phyloP scores from a whole-genome alignment of 2,888 invertebrate genomes.

The Gymnocheta viridis region DNA sequence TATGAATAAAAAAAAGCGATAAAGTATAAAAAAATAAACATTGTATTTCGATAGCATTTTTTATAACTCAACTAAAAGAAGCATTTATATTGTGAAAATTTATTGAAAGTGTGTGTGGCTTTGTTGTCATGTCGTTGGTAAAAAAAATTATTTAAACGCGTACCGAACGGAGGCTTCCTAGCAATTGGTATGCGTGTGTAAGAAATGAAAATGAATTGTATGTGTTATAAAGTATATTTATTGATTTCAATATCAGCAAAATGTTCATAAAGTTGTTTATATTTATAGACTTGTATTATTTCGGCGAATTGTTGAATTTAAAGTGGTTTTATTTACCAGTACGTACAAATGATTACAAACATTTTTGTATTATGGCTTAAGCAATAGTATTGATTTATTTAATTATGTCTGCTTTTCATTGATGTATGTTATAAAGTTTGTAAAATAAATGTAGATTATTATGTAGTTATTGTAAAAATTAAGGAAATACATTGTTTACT shows the following conservation, averaged over 20 bases:
- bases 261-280: slow-evolving; percentile 37
- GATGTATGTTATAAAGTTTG: too few species aligned
- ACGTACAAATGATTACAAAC: not conserved
- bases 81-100: slow-evolving; percentile 28
- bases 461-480: too few species aligned
- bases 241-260: slow-evolving; percentile 35
- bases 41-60: slow-evolving; percentile 30
- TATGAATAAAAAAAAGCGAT: slow-evolving; percentile 31
- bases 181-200: not conserved
- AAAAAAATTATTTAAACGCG: slow-evolving; percentile 15
- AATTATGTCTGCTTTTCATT: too few species aligned
- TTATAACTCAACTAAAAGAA: slow-evolving; percentile 17
- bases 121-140: not conserved
- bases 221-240: slow-evolving; percentile 4
- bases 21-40: slow-evolving; percentile 13
- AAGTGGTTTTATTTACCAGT: slow-evolving; percentile 28
- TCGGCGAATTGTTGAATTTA: slow-evolving; percentile 11
- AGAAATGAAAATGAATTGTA: slow-evolving; percentile 44
- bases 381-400: not conserved
- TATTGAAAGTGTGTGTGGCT: slow-evolving; percentile 22
- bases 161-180: not conserved
- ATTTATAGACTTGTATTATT: slow-evolving; percentile 4
- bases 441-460: too few species aligned
- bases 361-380: not conserved
- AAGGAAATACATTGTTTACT: too few species aligned